Conservation (phyloP, 1,140 invertebrate genomes). For the Meloidogyne floridensis region DNA sequence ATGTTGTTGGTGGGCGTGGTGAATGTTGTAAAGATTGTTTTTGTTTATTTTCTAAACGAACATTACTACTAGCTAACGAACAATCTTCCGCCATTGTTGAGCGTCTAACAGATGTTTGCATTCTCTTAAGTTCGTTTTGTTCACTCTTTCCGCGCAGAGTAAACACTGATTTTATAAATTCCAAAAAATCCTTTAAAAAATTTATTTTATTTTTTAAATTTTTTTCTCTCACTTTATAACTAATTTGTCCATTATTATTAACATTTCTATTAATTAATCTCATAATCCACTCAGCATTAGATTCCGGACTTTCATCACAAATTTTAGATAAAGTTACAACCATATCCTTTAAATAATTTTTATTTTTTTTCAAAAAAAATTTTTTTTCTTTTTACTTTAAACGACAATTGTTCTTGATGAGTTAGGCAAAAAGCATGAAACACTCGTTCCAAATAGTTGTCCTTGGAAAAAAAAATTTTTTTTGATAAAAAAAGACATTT, state of each 20-base stretch:
- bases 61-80: background rate
- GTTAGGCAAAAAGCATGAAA: conserved; percentile 54
- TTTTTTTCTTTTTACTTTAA: conserved; percentile 48
- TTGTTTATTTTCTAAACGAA: background rate
- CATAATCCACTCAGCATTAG: conserved; percentile 60
- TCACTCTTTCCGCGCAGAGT: conserved; percentile 44
- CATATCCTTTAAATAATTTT: conserved; percentile 45
- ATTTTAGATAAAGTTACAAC: conserved; percentile 49
- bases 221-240: conserved; percentile 34
- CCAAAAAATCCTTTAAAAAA: conserved; percentile 50
- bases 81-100: background rate
- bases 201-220: conserved; percentile 13
- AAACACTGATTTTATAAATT: conserved; percentile 53
- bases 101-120: background rate
- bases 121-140: conserved; percentile 27
- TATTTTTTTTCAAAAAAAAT: background rate
- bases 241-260: conserved; percentile 36
- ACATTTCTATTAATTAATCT: conserved; percentile 47
- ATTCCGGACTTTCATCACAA: conserved; percentile 44
- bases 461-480: conserved; percentile 12
- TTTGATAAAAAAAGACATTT: conserved; percentile 6
- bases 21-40: background rate
- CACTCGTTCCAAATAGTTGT: conserved; percentile 57
- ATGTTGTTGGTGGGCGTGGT: background rate
- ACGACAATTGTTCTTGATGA: conserved; percentile 56